Base-by-base conservation (phyloP, 2,888 invertebrate species). In the Schizotus pectinicornis region DNA sequence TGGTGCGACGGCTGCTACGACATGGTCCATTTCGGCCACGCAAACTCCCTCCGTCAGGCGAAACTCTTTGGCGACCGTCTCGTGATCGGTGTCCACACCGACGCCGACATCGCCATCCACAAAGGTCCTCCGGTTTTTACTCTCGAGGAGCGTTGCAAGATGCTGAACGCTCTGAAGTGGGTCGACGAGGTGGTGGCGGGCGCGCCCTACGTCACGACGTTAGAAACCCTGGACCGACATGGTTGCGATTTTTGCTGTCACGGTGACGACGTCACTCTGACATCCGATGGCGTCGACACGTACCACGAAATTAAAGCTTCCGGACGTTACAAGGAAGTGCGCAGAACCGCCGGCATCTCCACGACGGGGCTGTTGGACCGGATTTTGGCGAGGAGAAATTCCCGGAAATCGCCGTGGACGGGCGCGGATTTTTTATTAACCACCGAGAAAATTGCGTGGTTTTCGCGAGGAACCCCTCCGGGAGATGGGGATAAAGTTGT, bases 11-110 rank as follows among this genome's bases (percentile, higher is more conserved):
- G 93, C 67, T 93, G 98, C 81, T 99, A 98, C 80, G 99, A 99
- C 75, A 98, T 99, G 96, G 98, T 98, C 5, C 99, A 99, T 81
- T 99, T 98, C 81, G 99, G 99, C 0, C 99, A 99, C 81, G 98
- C 98, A 7, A 99, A 99, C 83, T 97, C 98, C 1, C 81, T 99
- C 56, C 85, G 99, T 69, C 95, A 99, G 84, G 98, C 98, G 13
- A 99, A 98, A 82, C 92, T 95, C 35, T 86, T 98, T 76, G 99
- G 99, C 7, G 91, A 94, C 81, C 90, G 92, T 72, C 82, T 98
- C 65, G 91, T 98, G 62, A 98, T 98, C 35, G 98, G 98, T 58
- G 92, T 99, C 14, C 98, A 99, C 79, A 96, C 93, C n/a, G 98
- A 98, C 81, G 95, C 89, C 74, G 98, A 98, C 81, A 98, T 99